These are phyloP conservation scores for Eudemis profundana DNA, from an alignment of 2,888 invertebrate species.

Conservation along the genomic window DNA sequence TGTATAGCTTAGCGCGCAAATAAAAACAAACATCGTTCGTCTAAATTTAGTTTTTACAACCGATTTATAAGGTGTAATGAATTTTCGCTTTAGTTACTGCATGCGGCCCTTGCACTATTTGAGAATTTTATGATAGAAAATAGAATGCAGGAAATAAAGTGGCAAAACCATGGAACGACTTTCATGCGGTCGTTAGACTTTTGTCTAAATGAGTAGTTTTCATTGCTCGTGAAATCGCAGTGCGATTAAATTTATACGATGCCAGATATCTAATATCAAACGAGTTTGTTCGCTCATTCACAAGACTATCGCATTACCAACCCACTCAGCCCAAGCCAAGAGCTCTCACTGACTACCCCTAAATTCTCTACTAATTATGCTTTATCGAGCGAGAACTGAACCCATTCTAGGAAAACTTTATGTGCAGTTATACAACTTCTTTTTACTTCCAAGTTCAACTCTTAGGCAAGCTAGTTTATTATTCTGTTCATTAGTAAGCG, in stretches of 20 bases:
- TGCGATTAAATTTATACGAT: constrained; percentile 53
- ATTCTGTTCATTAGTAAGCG: constrained; percentile 36
- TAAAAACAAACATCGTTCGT: constrained; percentile 13
- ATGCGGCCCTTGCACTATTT: not conserved
- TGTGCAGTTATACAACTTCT: constrained; percentile 35
- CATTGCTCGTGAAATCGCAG: constrained; percentile 54
- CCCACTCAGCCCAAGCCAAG: constrained; percentile 67
- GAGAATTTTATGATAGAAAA: not conserved
- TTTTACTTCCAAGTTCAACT: constrained; percentile 36
- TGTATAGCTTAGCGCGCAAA: constrained; percentile 49
- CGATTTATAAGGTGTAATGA: not conserved
- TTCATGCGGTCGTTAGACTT: constrained; percentile 46
- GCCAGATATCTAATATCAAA: constrained; percentile 66
- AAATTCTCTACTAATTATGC: constrained; percentile 68
- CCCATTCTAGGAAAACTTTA: constrained; percentile 56
- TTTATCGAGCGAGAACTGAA: constrained; percentile 61
- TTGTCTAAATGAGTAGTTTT: constrained; percentile 46
- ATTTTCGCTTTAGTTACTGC: not conserved
- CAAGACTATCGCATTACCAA: constrained; percentile 74
- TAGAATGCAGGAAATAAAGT: not conserved
- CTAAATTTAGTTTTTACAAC: not conserved
- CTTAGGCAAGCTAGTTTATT: constrained; percentile 40
- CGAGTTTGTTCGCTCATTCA: constrained; percentile 62
- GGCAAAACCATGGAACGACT: not conserved
- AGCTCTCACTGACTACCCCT: constrained; percentile 70